Evolutionary conservation across 2,797 vertebrate species (phyloP), one percentile per base, ranked within the genome.

Genomic region (Limosa lapponica): DNA sequence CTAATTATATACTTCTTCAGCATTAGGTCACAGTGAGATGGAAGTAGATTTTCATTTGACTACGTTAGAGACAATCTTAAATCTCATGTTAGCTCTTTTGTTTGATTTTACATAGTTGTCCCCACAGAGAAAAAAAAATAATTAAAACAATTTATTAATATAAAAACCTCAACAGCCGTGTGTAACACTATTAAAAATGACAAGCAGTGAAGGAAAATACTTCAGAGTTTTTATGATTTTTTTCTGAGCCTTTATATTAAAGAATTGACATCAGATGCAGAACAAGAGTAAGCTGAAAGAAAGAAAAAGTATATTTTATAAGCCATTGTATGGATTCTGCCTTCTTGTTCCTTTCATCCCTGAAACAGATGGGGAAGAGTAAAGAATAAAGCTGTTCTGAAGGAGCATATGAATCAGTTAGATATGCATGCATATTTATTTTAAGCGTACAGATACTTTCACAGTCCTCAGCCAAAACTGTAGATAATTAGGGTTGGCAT

Each of bases 371-470:
- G 52, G 65, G 25, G 15, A 89, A 82, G 25, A 93, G 34, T 74
- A 85, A 82, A 92, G 87, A 87, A 93, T 61, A 94, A 95, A 96
- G 57, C 16, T 92, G 46, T 58, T 91, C 65, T 90, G 75, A 78
- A 92, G 65, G 30, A 93, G 41, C 46, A 48, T 32, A 59, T 71
- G 72, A 86, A 77, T 83, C 75, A 72, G 64, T 61, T 66, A 82
- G 62, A 81, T 89, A 92, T 22, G 44, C 52, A 8, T 65, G 59
- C 37, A 55, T 86, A 81, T 91, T 93, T 94, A 81, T 89, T 95
- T 93, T 89, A 83, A 94, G 70, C 27, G 51, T 65, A 85, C 24
- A 78, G 41, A 82, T 65, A 32, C 37, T 58, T 93, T 67, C 44
- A 75, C 8, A 86, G 32, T 89, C 27, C 41, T 93, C 49, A 69